Conservation (phyloP, 2,888 invertebrate species). For the Catocala fraxini region DNA sequence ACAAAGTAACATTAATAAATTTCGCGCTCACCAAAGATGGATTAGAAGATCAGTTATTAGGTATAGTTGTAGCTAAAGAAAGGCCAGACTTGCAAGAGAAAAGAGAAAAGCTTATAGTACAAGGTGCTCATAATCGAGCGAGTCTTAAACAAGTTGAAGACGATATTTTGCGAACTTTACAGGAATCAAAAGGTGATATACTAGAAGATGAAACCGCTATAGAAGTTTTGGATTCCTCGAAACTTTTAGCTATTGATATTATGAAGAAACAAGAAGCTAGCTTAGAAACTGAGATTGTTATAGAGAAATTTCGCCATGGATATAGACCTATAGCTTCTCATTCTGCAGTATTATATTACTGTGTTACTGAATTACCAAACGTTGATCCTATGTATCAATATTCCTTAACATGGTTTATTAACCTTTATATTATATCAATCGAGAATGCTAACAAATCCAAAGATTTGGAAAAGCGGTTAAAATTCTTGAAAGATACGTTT, state of each 20-base stretch:
- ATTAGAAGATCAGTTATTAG: slow-evolving; percentile 93
- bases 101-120: slow-evolving; percentile 92
- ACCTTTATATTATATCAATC: slow-evolving; percentile 92
- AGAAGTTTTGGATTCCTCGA: slow-evolving; percentile 95
- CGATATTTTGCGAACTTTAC: slow-evolving; percentile 94
- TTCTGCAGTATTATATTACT: slow-evolving; percentile 93
- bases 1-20: slow-evolving; percentile 94
- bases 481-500: slow-evolving; percentile 92
- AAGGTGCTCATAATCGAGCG: slow-evolving; percentile 93
- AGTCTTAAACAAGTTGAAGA: slow-evolving; percentile 95
- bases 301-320: slow-evolving; percentile 91
- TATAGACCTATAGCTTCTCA: slow-evolving; percentile 93
- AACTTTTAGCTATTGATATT: slow-evolving; percentile 93
- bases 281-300: slow-evolving; percentile 92
- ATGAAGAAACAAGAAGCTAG: slow-evolving; percentile 93
- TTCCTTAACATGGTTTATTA: slow-evolving; percentile 95
- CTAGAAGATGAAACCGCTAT: slow-evolving; percentile 97
- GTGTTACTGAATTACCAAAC: slow-evolving; percentile 93
- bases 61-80: slow-evolving; percentile 95
- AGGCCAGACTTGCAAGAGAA: slow-evolving; percentile 94
- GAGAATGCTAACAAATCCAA: slow-evolving; percentile 92
- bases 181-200: slow-evolving; percentile 94
- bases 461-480: slow-evolving; percentile 90
- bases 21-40: slow-evolving; percentile 94
- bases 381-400: slow-evolving; percentile 97